These are phyloP conservation scores for Ochotona curzoniae DNA, from an alignment of 2,113 vertebrate genomes.

Conservation along the genomic window DNA sequence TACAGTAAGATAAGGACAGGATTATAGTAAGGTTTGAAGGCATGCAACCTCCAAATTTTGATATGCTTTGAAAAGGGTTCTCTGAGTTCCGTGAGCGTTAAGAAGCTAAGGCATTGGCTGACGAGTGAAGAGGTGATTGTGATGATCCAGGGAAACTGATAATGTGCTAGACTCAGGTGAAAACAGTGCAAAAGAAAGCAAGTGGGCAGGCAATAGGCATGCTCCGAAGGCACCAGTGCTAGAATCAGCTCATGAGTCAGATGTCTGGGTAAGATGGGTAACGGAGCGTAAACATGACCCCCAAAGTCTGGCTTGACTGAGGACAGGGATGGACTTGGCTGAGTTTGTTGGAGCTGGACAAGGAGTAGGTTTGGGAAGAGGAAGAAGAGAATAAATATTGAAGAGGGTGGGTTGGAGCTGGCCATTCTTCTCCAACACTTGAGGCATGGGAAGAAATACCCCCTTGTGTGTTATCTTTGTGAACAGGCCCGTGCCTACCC, in stretches of 20 bases:
- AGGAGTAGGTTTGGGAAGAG: not conserved
- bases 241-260: not conserved
- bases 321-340: not conserved
- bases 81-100: not conserved
- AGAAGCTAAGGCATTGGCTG: slow-evolving; percentile 6
- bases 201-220: not conserved
- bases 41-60: not conserved
- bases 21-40: slow-evolving; percentile 5
- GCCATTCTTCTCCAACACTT: not conserved
- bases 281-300: not conserved
- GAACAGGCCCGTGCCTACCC: not conserved
- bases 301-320: not conserved
- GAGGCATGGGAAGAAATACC: not conserved
- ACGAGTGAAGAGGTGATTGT: not conserved
- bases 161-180: not conserved
- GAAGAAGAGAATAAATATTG: not conserved
- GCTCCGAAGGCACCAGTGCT: not conserved
- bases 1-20: not conserved
- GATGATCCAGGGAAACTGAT: not conserved
- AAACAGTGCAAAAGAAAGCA: not conserved
- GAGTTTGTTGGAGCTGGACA: not conserved
- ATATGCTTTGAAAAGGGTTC: not conserved
- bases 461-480: not conserved
- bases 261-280: not conserved
- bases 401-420: not conserved